These are phyloP conservation scores for Festucalex cinctus DNA, from an alignment of 2,113 vertebrate species.

Conservation along the genomic window DNA sequence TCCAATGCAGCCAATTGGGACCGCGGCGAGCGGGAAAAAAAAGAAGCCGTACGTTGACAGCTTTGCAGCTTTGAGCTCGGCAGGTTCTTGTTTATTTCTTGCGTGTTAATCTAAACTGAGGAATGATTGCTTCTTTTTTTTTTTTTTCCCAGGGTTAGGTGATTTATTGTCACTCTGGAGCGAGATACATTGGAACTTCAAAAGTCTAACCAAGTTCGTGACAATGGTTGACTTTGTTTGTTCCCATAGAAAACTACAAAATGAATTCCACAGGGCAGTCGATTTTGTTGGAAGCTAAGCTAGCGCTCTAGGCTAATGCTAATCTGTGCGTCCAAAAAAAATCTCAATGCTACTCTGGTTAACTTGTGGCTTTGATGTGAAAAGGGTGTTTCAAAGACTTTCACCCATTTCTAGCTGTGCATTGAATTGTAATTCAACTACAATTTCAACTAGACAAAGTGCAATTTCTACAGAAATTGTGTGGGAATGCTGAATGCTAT, in stretches of 20 bases:
- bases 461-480: too few relatives aligned
- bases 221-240: neutral
- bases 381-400: too few relatives aligned
- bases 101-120: neutral
- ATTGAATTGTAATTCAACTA: too few relatives aligned
- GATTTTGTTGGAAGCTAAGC: neutral
- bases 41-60: slow-evolving; percentile 46
- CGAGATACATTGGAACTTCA: neutral
- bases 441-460: too few relatives aligned
- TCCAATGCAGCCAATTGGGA: slow-evolving; percentile 30
- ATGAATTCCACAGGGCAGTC: neutral
- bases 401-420: too few relatives aligned
- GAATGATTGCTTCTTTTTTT: neutral
- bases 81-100: neutral
- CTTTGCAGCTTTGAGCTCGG: slow-evolving; percentile 17
- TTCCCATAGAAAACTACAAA: neutral
- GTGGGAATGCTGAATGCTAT: too few relatives aligned
- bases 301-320: too few relatives aligned
- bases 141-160: neutral
- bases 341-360: too few relatives aligned
- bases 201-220: neutral
- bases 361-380: too few relatives aligned
- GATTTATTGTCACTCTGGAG: neutral
- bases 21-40: slow-evolving; percentile 9
- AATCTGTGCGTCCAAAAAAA: too few relatives aligned